phyloP scores from a whole-genome alignment of 2,888 invertebrate genomes.

The Panopea generosa region DNA sequence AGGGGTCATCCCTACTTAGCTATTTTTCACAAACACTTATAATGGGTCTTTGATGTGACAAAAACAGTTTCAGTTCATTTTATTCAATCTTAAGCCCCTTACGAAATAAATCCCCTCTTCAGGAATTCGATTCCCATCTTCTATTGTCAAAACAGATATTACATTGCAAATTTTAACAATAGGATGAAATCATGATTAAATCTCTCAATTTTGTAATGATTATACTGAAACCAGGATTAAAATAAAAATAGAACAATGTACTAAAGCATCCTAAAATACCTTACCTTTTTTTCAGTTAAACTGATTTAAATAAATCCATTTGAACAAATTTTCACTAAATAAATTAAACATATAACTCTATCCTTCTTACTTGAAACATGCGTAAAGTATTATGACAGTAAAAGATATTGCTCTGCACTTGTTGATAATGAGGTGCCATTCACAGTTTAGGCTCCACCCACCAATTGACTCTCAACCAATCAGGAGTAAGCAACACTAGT shows the following conservation, averaged over 20 bases:
- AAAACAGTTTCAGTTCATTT: constrained; percentile 12
- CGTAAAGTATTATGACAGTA: constrained; percentile 44
- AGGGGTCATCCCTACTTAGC: constrained; percentile 8
- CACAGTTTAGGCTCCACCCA: constrained; percentile 32
- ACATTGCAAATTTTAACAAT: constrained; percentile 5
- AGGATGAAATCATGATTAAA: constrained; percentile 1
- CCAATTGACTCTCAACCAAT: constrained; percentile 45
- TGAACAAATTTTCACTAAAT: too few species aligned
- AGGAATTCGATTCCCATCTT: constrained; percentile 11
- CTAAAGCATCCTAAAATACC: too few species aligned
- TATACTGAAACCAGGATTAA: too few species aligned
- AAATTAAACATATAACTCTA: too few species aligned
- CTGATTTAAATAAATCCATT: too few species aligned
- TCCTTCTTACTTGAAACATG: constrained; percentile 25
- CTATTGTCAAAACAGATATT: constrained; percentile 23
- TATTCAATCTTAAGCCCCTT: constrained; percentile 37
- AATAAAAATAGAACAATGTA: too few species aligned
- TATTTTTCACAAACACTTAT: constrained; percentile 9
- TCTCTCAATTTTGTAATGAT: too few species aligned
- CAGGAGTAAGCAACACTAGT: constrained; percentile 27
- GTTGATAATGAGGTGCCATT: constrained; percentile 59
- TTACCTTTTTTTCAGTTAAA: too few species aligned
- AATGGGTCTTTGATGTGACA: neutral
- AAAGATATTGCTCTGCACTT: constrained; percentile 48
- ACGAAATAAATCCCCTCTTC: constrained; percentile 48